Evolutionary conservation across 2,888 invertebrate genomes (phyloP).

Genomic region (Mycalesis mineus): DNA sequence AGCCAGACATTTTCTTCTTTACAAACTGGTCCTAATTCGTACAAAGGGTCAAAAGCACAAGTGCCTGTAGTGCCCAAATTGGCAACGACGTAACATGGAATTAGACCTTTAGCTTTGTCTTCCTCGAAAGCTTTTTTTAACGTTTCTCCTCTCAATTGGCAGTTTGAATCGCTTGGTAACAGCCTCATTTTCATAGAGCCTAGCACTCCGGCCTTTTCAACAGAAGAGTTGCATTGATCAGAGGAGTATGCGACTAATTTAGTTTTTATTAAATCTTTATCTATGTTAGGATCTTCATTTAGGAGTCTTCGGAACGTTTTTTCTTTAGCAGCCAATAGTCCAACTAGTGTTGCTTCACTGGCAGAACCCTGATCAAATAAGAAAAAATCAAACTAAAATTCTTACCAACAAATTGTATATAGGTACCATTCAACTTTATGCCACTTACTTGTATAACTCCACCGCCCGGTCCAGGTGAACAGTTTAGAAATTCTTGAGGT

Average conservation of each 20-base stretch:
- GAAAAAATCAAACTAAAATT: neutral
- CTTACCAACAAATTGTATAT: no score
- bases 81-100: conserved; percentile 91
- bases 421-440: no score
- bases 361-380: conserved; percentile 85
- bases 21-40: conserved; percentile 90
- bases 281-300: conserved; percentile 76
- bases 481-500: conserved; percentile 89
- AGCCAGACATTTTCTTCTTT: conserved; percentile 88
- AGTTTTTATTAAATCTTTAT: conserved; percentile 80
- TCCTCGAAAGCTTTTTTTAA: conserved; percentile 84
- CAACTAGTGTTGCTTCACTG: conserved; percentile 92
- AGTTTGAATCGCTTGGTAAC: conserved; percentile 82
- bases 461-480: conserved; percentile 87
- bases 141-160: conserved; percentile 82
- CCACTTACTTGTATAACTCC: conserved; percentile 86
- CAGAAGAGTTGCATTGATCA: conserved; percentile 92
- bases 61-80: conserved; percentile 93
- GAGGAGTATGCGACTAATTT: conserved; percentile 90
- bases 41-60: conserved; percentile 91
- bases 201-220: conserved; percentile 90
- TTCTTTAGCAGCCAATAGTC: conserved; percentile 87
- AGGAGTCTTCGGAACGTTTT: conserved; percentile 79
- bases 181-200: conserved; percentile 87
- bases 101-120: conserved; percentile 86